Percentiles rank a stretch among this genome's conserved stretches.
phyloP scores from a whole-genome alignment of 2,797 vertebrate genomes.

The Poecilia gillii region DNA sequence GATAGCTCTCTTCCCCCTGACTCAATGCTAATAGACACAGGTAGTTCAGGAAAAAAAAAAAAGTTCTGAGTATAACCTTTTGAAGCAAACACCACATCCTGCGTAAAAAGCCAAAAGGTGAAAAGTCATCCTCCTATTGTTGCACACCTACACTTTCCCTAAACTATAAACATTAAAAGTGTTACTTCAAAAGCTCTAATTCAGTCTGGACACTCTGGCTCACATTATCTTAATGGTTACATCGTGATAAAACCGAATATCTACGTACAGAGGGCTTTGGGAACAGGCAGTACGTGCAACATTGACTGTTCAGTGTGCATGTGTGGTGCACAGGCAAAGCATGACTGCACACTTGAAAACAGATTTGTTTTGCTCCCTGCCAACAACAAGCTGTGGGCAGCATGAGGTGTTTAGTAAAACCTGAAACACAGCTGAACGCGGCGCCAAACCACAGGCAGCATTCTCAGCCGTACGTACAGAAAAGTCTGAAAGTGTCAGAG shows the following conservation, averaged over 20 bases:
- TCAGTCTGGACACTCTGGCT: not conserved
- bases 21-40: not conserved
- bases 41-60: not conserved
- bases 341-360: slow-evolving; percentile 22
- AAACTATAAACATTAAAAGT: not conserved
- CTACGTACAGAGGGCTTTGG: not conserved
- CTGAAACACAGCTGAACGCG: slow-evolving; percentile 16
- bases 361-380: slow-evolving; percentile 33
- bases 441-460: slow-evolving; percentile 54
- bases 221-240: not conserved
- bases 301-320: not conserved
- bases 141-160: not conserved
- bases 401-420: slow-evolving; percentile 10
- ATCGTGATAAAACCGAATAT: not conserved
- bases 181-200: not conserved
- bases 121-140: not conserved
- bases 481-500: slow-evolving; percentile 22
- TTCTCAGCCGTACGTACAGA: slow-evolving; percentile 11
- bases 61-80: slow-evolving; percentile 25
- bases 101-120: slow-evolving; percentile 18
- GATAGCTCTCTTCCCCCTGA: not conserved
- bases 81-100: slow-evolving; percentile 43
- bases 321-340: slow-evolving; percentile 5
- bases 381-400: slow-evolving; percentile 8
- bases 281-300: not conserved